These are phyloP conservation scores for Novumbra hubbsi DNA, from an alignment of 2,797 vertebrate genomes.

Conservation along the genomic window DNA sequence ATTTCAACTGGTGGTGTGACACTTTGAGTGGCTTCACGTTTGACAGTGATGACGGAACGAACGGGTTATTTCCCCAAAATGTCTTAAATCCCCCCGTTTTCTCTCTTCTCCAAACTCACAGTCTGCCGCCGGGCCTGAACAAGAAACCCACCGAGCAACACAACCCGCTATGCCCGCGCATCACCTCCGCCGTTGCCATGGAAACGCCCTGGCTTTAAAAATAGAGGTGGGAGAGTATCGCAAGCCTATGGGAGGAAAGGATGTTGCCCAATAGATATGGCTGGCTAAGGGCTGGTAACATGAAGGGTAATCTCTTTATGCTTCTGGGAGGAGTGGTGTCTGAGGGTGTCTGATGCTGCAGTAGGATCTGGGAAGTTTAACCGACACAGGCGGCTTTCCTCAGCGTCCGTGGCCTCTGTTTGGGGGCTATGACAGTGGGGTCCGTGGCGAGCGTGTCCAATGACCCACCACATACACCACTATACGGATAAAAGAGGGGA, in stretches of 20 bases:
- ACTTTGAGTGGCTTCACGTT: not conserved
- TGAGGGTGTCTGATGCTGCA: not conserved
- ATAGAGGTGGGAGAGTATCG: not conserved
- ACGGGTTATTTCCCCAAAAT: too few species aligned
- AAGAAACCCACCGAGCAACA: not conserved
- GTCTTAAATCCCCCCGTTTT: not conserved
- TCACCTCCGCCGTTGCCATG: not conserved
- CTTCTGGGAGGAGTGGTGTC: not conserved
- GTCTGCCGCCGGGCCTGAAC: not conserved
- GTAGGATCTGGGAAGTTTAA: not conserved
- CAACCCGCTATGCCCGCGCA: not conserved
- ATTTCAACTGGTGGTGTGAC: not conserved
- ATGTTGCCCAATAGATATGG: not conserved
- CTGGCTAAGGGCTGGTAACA: not conserved
- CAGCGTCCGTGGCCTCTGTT: not conserved
- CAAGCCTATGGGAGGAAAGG: not conserved
- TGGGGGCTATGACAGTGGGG: not conserved
- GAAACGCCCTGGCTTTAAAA: not conserved
- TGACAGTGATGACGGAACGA: not conserved
- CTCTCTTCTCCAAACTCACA: not conserved
- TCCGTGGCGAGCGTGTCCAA: not conserved
- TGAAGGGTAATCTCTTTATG: not conserved
- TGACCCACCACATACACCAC: not conserved
- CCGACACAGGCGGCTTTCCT: not conserved
- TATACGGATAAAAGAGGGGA: not conserved